phyloP scores from a whole-genome alignment of 2,113 vertebrate species.

The Cryptomyrus ogoouensis region DNA sequence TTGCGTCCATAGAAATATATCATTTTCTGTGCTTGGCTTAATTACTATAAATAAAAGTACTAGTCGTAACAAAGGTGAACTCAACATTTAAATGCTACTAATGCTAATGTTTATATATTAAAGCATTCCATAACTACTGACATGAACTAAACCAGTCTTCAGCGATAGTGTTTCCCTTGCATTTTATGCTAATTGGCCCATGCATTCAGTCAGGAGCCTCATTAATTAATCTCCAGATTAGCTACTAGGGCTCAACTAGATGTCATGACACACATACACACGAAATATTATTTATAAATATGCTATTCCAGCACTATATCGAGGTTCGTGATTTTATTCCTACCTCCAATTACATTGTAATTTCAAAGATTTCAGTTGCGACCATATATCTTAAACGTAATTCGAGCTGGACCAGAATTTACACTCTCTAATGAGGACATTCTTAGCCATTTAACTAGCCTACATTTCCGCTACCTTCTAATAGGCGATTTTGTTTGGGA shows the following conservation, averaged over 20 bases:
- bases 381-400: not conserved
- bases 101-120: not conserved
- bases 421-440: not conserved
- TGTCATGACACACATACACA: not conserved
- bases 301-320: not conserved
- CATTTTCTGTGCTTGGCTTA: not conserved
- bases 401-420: not conserved
- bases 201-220: not conserved
- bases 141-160: constrained; percentile 23
- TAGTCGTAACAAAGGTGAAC: not conserved
- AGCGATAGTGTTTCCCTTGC: not conserved
- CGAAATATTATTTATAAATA: not conserved
- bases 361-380: not conserved
- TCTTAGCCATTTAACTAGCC: not conserved
- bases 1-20: not conserved
- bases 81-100: not conserved
- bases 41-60: not conserved
- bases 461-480: not conserved
- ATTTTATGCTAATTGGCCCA: not conserved
- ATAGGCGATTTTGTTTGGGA: not conserved
- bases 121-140: constrained; percentile 43
- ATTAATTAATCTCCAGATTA: not conserved
- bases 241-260: not conserved
- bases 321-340: not conserved
- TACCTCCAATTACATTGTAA: not conserved